Conservation (phyloP, 2,888 invertebrate species). For the Tinea trinotella region DNA sequence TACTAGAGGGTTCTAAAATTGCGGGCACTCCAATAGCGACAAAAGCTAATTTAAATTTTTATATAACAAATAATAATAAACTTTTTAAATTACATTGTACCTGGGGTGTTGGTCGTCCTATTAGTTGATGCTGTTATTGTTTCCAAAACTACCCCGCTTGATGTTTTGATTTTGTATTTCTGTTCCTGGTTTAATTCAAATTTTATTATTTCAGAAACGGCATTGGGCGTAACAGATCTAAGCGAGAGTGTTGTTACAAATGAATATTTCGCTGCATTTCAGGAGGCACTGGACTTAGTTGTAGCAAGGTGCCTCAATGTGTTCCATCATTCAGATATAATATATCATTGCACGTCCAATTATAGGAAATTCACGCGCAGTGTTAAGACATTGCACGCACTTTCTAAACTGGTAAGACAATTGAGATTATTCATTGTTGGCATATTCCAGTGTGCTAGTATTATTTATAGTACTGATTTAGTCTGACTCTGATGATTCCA, state of each 20-base stretch:
- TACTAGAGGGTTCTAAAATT: too few species aligned
- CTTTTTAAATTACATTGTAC: too few species aligned
- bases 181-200: background rate
- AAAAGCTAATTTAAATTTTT: too few species aligned
- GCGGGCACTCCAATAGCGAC: too few species aligned
- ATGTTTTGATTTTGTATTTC: too few species aligned
- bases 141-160: too few species aligned
- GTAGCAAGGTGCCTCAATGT: constrained; percentile 36
- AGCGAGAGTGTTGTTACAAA: constrained; percentile 35
- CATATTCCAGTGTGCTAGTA: too few species aligned
- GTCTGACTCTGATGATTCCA: too few species aligned
- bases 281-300: constrained; percentile 34
- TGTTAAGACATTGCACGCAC: constrained; percentile 35
- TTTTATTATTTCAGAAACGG: constrained; percentile 36
- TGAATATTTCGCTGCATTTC: constrained; percentile 43
- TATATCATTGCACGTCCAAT: constrained; percentile 36
- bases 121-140: too few species aligned
- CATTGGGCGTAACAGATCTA: constrained; percentile 37
- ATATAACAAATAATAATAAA: too few species aligned
- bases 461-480: too few species aligned
- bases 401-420: constrained; percentile 39
- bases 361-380: constrained; percentile 33
- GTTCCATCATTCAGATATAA: constrained; percentile 34
- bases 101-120: too few species aligned
- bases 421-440: background rate